Percentiles rank a stretch among this genome's conserved stretches.
Conservation (phyloP, 1,140 invertebrate species). For the Mamestra configurata region DNA sequence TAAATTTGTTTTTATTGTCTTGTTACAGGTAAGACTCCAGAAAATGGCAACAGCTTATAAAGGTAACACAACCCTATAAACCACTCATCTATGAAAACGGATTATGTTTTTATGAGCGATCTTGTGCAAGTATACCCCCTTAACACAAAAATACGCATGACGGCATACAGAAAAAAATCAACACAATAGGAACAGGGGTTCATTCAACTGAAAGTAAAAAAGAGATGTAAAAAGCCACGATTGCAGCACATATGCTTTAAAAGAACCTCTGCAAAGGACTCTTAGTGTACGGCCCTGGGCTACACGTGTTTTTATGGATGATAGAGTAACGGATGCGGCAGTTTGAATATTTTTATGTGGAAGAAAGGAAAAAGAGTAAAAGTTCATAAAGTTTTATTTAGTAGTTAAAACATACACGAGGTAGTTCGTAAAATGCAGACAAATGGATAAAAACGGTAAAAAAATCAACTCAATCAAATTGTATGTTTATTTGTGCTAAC, state of each 20-base stretch:
- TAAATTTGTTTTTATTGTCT: neutral
- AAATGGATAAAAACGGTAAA: no score
- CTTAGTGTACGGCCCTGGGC: slow-evolving; percentile 43
- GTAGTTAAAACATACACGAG: no score
- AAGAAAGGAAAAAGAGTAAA: neutral
- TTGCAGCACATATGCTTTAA: slow-evolving; percentile 40
- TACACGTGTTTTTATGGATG: slow-evolving; percentile 16
- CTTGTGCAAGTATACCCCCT: neutral
- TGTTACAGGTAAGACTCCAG: slow-evolving; percentile 13
- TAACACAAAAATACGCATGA: neutral
- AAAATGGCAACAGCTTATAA: no score
- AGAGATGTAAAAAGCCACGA: slow-evolving; percentile 36
- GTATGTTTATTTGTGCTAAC: no score
- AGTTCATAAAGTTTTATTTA: no score
- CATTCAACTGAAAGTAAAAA: slow-evolving; percentile 50
- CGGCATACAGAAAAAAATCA: neutral
- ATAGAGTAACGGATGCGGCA: slow-evolving; percentile 13
- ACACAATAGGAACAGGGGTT: slow-evolving; percentile 24
- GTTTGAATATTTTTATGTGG: neutral
- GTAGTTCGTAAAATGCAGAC: no score
- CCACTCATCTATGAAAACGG: neutral
- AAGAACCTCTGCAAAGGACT: slow-evolving; percentile 52
- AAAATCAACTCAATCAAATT: no score
- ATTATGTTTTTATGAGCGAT: no score
- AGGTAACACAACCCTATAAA: neutral